Percentiles rank a stretch among this genome's conserved stretches.
These are phyloP conservation scores for Chrysolina americana DNA, from an alignment of 2,888 invertebrate species.

Conservation along the genomic window DNA sequence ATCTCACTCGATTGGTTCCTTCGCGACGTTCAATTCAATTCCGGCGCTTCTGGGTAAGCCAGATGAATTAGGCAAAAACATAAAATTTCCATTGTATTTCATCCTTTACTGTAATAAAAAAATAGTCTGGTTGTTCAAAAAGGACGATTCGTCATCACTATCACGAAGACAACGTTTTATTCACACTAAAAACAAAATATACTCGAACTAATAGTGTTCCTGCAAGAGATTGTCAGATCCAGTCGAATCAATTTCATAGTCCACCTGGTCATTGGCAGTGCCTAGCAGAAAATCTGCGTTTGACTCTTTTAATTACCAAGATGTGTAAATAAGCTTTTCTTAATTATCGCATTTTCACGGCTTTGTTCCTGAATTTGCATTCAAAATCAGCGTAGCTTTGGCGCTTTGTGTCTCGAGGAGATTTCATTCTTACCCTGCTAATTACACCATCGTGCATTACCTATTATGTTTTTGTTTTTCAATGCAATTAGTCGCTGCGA, in stretches of 20 bases:
- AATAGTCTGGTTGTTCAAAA: too few relatives aligned
- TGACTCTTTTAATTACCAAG: constrained; percentile 59
- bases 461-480: constrained; percentile 46
- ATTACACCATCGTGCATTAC: constrained; percentile 47
- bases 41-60: too few relatives aligned
- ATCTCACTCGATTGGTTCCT: too few relatives aligned
- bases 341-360: constrained; percentile 49
- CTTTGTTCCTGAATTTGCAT: constrained; percentile 47
- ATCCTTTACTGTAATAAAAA: too few relatives aligned
- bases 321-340: constrained; percentile 55
- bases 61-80: too few relatives aligned
- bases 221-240: background rate
- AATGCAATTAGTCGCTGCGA: constrained; percentile 46
- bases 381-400: constrained; percentile 38
- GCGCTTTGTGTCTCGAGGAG: constrained; percentile 38
- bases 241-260: background rate
- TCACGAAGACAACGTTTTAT: too few relatives aligned
- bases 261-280: constrained; percentile 14
- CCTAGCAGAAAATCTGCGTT: constrained; percentile 46
- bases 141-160: too few relatives aligned
- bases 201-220: too few relatives aligned
- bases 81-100: too few relatives aligned
- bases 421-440: constrained; percentile 48
- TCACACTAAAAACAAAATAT: too few relatives aligned
- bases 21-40: too few relatives aligned